Base-by-base conservation (phyloP, 2,797 vertebrate genomes). In the Eremophila alpestris region DNA sequence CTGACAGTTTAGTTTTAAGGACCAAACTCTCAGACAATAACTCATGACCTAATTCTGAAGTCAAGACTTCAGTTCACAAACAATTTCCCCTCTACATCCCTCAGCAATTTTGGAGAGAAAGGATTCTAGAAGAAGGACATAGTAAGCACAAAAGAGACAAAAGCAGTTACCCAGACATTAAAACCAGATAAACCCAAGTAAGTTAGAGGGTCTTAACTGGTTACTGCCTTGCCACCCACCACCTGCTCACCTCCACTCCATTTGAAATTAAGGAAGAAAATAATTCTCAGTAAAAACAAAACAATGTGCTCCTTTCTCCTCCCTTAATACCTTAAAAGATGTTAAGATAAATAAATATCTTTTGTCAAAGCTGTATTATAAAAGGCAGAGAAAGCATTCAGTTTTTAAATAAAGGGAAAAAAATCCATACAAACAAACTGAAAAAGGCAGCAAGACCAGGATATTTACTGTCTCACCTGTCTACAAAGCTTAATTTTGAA, bases 1-100 rank as follows among this genome's bases (percentile, higher is more conserved):
- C 91, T 94, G 91, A 91, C 64, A 74, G n/a, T 34, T 84, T 55
- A 63, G 75, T 82, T 90, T 84, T 73, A 59, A 93, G 75, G 52
- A 87, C 56, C 41, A 68, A 54, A 60, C 48, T 83, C 71, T 58
- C 54, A 68, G 60, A 32, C 62, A 80, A 11, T 71, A 89, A 71
- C 62, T 94, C 65, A 29, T 68, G 82, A 95, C 76, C 79, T 65
- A 90, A 26, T 92, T 94, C 82, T 81, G 64, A 92, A 93, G 60
- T 38, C 60, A 94, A 83, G 68, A 60, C 52, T 91, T 70, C 64
- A 70, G 49, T 67, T 94, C 81, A 73, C 40, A 56, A 63, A 56
- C 62, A 43, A 85, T 89, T 87, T 91, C 74, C 51, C 5, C 56
- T 2, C 2, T 40, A 69, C n/a, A 69, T 65, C 29, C 40, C 77